Conservation (phyloP, 2,797 vertebrate genomes). For the Cephalopachus bancanus region DNA sequence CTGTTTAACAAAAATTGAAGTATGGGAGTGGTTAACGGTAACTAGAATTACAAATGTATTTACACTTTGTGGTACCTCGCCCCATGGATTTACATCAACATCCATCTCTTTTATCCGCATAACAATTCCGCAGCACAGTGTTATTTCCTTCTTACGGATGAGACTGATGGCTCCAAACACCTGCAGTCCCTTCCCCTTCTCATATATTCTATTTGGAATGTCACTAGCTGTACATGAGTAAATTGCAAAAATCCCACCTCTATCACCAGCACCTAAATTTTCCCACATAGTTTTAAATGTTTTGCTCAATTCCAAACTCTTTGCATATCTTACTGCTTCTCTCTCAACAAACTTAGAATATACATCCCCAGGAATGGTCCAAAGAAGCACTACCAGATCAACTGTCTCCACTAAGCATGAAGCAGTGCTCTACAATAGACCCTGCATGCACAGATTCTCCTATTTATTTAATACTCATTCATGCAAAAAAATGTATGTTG, state of each 20-base stretch:
- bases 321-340: neutral
- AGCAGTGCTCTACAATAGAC: neutral
- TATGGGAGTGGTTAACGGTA: neutral
- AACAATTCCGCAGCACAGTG: neutral
- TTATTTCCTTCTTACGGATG: neutral
- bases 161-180: rapidly evolving
- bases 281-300: neutral
- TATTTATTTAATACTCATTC: neutral
- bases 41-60: neutral
- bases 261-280: neutral
- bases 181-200: neutral
- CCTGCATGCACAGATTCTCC: neutral
- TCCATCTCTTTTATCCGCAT: neutral
- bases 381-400: neutral
- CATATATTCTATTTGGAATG: neutral
- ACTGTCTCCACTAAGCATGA: neutral
- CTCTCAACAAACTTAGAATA: conserved; percentile 5
- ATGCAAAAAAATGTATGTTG: neutral
- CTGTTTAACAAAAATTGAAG: conserved; percentile 24
- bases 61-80: neutral
- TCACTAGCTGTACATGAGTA: neutral
- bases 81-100: neutral
- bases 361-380: neutral
- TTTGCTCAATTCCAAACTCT: neutral
- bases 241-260: neutral